These are phyloP conservation scores for Seira musarum DNA, from an alignment of 2,888 invertebrate species.

Conservation along the genomic window DNA sequence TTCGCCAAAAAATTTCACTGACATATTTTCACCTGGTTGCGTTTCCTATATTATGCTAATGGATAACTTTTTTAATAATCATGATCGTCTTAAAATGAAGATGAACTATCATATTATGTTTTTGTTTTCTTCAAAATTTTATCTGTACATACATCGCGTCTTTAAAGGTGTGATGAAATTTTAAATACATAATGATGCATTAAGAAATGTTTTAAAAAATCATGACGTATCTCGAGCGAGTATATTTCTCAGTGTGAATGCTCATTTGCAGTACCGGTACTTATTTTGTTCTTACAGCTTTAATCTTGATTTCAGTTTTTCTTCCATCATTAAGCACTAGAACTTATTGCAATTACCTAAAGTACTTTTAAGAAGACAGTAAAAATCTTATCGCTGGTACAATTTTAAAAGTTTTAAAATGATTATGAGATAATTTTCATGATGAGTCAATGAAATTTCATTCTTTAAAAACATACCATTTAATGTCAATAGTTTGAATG, in stretches of 20 bases:
- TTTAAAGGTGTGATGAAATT: background rate
- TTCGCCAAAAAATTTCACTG: too few species aligned
- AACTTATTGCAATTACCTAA: background rate
- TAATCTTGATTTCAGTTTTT: too few species aligned
- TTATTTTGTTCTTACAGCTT: too few species aligned
- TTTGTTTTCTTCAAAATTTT: background rate
- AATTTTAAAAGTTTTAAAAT: background rate
- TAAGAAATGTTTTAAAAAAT: background rate
- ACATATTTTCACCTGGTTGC: too few species aligned
- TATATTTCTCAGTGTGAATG: conserved; percentile 24
- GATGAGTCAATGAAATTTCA: background rate
- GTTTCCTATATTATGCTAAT: too few species aligned
- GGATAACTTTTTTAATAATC: conserved; percentile 51
- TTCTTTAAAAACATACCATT: background rate
- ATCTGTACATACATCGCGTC: background rate
- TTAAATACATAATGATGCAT: background rate
- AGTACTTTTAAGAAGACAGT: background rate
- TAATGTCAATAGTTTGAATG: conserved; percentile 52
- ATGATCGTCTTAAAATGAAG: conserved; percentile 42
- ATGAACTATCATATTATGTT: too few species aligned
- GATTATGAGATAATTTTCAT: background rate
- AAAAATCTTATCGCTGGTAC: background rate
- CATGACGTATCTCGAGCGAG: background rate
- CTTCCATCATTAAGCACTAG: background rate
- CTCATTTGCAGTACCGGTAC: conserved; percentile 51